Conservation (phyloP, 2,888 invertebrate species). For the Augochlorella aurata region DNA sequence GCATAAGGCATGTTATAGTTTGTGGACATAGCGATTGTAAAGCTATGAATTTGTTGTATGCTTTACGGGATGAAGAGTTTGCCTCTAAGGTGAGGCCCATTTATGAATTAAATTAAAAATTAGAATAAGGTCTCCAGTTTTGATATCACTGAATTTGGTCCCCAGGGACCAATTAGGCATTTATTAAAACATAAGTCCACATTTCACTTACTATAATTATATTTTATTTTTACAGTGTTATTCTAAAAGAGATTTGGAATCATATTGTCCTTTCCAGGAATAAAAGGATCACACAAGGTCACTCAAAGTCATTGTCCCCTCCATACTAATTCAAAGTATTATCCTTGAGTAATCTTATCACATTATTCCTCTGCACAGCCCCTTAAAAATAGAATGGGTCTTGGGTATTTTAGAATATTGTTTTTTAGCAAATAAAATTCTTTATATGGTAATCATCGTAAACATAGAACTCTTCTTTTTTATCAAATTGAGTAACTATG, state of each 20-base stretch:
- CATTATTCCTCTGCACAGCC: neutral
- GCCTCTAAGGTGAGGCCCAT: constrained; percentile 84
- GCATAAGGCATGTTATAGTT: constrained; percentile 95
- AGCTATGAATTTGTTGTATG: constrained; percentile 96
- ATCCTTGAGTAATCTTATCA: neutral
- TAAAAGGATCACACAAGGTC: neutral
- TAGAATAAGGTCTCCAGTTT: neutral
- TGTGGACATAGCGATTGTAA: constrained; percentile 99
- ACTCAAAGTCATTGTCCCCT: neutral
- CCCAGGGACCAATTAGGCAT: neutral
- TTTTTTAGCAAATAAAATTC: neutral
- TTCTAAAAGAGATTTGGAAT: neutral
- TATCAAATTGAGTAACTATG: neutral
- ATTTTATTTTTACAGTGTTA: constrained; percentile 4
- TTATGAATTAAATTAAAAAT: neutral
- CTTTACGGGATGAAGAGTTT: constrained; percentile 90
- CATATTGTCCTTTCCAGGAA: neutral
- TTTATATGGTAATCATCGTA: neutral
- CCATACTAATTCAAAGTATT: neutral
- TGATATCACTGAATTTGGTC: neutral
- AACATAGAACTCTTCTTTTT: neutral
- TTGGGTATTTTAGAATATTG: neutral
- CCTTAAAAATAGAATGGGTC: neutral
- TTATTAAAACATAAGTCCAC: neutral
- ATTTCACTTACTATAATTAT: constrained; percentile 25